These are phyloP conservation scores for Cerastoderma edule DNA, from an alignment of 2,888 invertebrate species.

Conservation along the genomic window DNA sequence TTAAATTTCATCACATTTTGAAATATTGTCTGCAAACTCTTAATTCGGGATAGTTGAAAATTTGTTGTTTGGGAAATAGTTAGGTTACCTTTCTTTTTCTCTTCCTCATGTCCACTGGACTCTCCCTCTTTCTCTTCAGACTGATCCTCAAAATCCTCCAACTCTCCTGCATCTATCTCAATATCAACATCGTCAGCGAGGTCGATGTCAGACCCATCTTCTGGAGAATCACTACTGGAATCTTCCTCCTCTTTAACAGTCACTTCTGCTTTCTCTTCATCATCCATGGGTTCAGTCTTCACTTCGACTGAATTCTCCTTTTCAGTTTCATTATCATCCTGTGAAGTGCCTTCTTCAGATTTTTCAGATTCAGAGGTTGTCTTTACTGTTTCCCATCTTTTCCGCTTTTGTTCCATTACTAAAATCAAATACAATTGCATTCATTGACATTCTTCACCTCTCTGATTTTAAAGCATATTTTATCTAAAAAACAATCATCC, in stretches of 20 bases:
- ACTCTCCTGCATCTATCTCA: slow-evolving; percentile 52
- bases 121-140: slow-evolving; percentile 18
- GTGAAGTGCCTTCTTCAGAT: slow-evolving; percentile 31
- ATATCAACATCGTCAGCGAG: slow-evolving; percentile 57
- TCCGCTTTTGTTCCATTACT: slow-evolving; percentile 57
- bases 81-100: slow-evolving; percentile 4
- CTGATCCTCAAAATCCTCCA: slow-evolving; percentile 20
- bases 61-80: too few relatives aligned
- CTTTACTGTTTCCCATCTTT: slow-evolving; percentile 42
- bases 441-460: neutral
- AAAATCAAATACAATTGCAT: neutral
- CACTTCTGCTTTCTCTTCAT: neutral
- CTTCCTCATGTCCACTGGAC: slow-evolving; percentile 1
- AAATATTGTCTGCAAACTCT: too few relatives aligned
- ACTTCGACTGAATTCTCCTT: slow-evolving; percentile 20
- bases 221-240: slow-evolving; percentile 36
- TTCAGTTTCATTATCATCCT: slow-evolving; percentile 22
- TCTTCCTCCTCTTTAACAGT: slow-evolving; percentile 13
- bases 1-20: too few relatives aligned
- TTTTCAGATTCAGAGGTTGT: slow-evolving; percentile 48
- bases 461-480: too few relatives aligned
- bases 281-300: neutral
- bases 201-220: slow-evolving; percentile 44
- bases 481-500: too few relatives aligned
- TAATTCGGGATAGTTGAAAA: too few relatives aligned